Conservation (phyloP, 30 jellyfish, hydroid and myxozoan species). For the Hydra vulgaris region DNA sequence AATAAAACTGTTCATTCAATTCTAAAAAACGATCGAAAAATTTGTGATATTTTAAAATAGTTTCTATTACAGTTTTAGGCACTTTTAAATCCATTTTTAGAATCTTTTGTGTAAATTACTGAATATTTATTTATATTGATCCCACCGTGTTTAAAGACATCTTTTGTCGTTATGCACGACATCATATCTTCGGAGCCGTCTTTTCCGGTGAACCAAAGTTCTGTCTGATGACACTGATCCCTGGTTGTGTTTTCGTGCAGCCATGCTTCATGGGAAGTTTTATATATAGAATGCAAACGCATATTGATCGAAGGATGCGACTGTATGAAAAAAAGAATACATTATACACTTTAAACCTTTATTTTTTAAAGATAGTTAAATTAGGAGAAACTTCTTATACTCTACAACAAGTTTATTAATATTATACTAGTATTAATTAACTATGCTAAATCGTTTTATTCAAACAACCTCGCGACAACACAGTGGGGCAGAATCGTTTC, state of each 20-base stretch:
- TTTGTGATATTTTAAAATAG: too few species aligned
- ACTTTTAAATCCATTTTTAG: not conserved
- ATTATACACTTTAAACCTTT: too few species aligned
- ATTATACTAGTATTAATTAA: too few species aligned
- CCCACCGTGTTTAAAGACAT: slow-evolving; percentile 48
- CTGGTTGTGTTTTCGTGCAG: slow-evolving; percentile 75
- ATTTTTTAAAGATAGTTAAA: too few species aligned
- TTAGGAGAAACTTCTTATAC: too few species aligned
- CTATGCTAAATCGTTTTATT: too few species aligned
- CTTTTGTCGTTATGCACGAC: slow-evolving; percentile 54
- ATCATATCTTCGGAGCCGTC: slow-evolving; percentile 34
- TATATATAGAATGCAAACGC: slow-evolving; percentile 41
- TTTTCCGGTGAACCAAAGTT: slow-evolving; percentile 82
- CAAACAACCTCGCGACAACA: too few species aligned
- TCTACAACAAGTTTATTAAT: too few species aligned
- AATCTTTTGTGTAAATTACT: slow-evolving; percentile 37
- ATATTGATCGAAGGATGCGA: slow-evolving; percentile 44
- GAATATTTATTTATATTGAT: slow-evolving; percentile 41
- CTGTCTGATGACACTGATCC: slow-evolving; percentile 66
- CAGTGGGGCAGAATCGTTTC: too few species aligned
- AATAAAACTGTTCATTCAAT: too few species aligned
- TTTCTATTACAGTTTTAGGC: not conserved
- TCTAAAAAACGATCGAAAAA: too few species aligned
- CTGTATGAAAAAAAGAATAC: too few species aligned
- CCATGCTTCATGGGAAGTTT: slow-evolving; percentile 54